These are phyloP conservation scores for Elmis aenea DNA, from an alignment of 2,888 invertebrate genomes.

Conservation along the genomic window DNA sequence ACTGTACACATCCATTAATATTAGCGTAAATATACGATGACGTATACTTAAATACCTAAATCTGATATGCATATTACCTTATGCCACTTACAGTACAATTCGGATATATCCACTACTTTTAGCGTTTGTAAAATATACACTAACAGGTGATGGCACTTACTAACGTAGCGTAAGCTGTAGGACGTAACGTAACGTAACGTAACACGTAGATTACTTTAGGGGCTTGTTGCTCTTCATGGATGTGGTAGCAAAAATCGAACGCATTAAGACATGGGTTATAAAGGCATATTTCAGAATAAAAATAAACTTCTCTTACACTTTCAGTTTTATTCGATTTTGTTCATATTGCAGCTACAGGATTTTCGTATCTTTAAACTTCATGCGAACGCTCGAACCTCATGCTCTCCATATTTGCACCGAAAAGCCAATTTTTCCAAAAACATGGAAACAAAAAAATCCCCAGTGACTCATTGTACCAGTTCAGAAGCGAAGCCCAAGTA, in stretches of 20 bases:
- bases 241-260: conserved; percentile 42
- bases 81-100: conserved; percentile 41
- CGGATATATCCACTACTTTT: conserved; percentile 39
- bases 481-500: too few species aligned
- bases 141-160: conserved; percentile 48
- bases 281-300: conserved; percentile 42
- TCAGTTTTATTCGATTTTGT: too few species aligned
- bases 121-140: conserved; percentile 45
- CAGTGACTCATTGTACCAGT: too few species aligned
- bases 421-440: too few species aligned
- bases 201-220: conserved; percentile 19
- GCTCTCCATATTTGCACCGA: too few species aligned
- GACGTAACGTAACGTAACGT: conserved; percentile 29
- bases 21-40: conserved; percentile 8
- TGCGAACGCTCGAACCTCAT: too few species aligned
- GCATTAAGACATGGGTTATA: conserved; percentile 41
- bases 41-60: conserved; percentile 4
- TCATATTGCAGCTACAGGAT: neutral
- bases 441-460: too few species aligned
- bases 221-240: conserved; percentile 41
- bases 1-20: conserved; percentile 18
- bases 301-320: too few species aligned
- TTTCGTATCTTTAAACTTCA: too few species aligned
- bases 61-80: neutral
- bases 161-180: conserved; percentile 44